These are phyloP conservation scores for Caenorhabditis sp. DNA, from an alignment of 2,888 invertebrate genomes.

Conservation along the genomic window DNA sequence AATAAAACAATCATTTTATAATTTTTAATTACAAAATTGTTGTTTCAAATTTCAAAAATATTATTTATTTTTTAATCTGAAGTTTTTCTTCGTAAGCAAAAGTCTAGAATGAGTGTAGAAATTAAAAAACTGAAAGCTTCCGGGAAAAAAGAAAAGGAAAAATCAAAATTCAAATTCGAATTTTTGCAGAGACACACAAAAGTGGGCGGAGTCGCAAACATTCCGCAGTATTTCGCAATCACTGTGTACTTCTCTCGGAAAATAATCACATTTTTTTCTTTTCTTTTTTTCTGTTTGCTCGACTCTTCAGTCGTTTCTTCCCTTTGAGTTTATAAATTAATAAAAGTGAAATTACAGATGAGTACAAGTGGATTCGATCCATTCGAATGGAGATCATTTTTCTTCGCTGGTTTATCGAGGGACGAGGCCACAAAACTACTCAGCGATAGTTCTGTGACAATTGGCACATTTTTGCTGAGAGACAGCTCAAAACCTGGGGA, in stretches of 20 bases:
- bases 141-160: slow-evolving; percentile 10
- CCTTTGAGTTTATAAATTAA: background rate
- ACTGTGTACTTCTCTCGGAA: slow-evolving; percentile 34
- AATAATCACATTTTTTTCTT: slow-evolving; percentile 3
- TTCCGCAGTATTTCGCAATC: background rate
- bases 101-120: too few species aligned
- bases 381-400: slow-evolving; percentile 61
- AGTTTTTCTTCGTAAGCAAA: too few species aligned
- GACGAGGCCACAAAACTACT: slow-evolving; percentile 59
- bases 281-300: background rate
- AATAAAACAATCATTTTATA: too few species aligned
- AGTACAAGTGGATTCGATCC: slow-evolving; percentile 57
- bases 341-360: slow-evolving; percentile 5
- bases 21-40: too few species aligned
- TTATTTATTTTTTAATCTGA: too few species aligned
- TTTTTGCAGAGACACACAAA: slow-evolving; percentile 8
- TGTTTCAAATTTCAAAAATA: too few species aligned
- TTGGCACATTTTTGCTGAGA: slow-evolving; percentile 64
- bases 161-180: slow-evolving; percentile 21
- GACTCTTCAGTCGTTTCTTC: background rate
- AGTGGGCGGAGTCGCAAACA: slow-evolving; percentile 18
- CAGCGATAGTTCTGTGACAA: slow-evolving; percentile 19
- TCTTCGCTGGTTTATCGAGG: slow-evolving; percentile 55
- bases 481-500: slow-evolving; percentile 56
- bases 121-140: background rate